phyloP scores from a whole-genome alignment of 2,888 invertebrate species.

The Idaea dimidiata region DNA sequence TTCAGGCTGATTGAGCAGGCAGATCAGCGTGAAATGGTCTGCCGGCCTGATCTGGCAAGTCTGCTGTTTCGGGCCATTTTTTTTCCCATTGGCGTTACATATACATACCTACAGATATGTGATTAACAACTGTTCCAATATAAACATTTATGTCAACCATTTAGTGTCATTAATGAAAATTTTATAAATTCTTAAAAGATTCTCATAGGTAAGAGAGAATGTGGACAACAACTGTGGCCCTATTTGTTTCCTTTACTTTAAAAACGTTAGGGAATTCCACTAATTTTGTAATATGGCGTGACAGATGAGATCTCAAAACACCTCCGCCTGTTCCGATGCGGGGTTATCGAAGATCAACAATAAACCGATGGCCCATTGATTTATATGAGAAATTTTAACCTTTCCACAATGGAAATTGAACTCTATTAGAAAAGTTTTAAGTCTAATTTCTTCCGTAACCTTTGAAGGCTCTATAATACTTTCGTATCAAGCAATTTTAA shows the following conservation, averaged over 20 bases:
- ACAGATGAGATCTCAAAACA: constrained; percentile 55
- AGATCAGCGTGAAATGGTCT: too few species aligned
- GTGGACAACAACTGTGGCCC: not conserved
- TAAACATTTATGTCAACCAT: not conserved
- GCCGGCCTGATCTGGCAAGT: too few species aligned
- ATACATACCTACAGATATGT: too few species aligned
- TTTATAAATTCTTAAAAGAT: not conserved
- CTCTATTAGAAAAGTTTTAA: not conserved
- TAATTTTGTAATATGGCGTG: constrained; percentile 48
- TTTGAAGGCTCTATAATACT: constrained; percentile 10
- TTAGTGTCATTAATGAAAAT: not conserved
- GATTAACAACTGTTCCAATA: too few species aligned
- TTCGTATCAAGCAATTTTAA: constrained; percentile 9
- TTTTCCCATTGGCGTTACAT: too few species aligned
- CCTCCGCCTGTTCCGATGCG: constrained; percentile 49
- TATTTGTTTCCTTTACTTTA: not conserved
- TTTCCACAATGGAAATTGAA: constrained; percentile 7
- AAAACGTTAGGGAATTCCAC: constrained; percentile 26
- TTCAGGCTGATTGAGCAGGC: too few species aligned
- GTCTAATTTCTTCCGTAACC: constrained; percentile 18
- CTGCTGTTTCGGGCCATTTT: too few species aligned
- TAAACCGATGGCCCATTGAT: constrained; percentile 53
- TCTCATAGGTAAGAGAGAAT: not conserved
- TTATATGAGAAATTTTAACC: constrained; percentile 50
- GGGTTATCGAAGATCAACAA: constrained; percentile 51